Conservation (phyloP, 2,113 vertebrate species). For the Sinocyclocheilus anshuiensis region DNA sequence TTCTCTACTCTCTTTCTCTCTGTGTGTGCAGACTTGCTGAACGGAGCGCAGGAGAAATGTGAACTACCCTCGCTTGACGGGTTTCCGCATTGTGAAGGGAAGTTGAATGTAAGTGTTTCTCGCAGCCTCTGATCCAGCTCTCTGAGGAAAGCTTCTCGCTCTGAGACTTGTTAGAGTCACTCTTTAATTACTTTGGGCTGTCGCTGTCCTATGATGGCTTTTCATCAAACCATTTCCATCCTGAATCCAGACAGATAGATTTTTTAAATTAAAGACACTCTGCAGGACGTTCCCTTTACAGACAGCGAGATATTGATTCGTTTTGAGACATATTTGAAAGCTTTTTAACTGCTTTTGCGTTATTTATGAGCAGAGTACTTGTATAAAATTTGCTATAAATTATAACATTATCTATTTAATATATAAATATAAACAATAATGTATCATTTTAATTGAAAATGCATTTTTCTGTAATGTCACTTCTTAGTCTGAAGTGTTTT, state of each 20-base stretch:
- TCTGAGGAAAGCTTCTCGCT: not conserved
- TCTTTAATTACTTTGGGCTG: not conserved
- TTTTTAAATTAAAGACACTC: slow-evolving; percentile 9
- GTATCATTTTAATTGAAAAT: too few relatives aligned
- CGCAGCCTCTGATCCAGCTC: not conserved
- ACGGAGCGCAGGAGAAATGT: slow-evolving; percentile 97
- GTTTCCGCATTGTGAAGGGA: slow-evolving; percentile 96
- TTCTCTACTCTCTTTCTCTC: not conserved
- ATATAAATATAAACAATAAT: too few relatives aligned
- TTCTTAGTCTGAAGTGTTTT: too few relatives aligned
- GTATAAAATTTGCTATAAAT: too few relatives aligned
- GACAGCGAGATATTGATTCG: not conserved
- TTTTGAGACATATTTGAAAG: slow-evolving; percentile 18
- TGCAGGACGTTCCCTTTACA: not conserved
- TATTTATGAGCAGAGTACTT: not conserved
- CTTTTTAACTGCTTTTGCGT: not conserved
- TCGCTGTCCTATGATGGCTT: not conserved
- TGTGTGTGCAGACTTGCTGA: slow-evolving; percentile 86
- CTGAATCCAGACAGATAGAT: slow-evolving; percentile 4
- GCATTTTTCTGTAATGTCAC: too few relatives aligned
- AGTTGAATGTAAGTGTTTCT: slow-evolving; percentile 83
- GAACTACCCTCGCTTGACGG: slow-evolving; percentile 95
- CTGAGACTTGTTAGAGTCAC: not conserved
- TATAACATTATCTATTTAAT: too few relatives aligned
- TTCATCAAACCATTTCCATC: not conserved